Evolutionary conservation across 2,797 vertebrate species (phyloP).

Genomic region (Sciaenops ocellatus): DNA sequence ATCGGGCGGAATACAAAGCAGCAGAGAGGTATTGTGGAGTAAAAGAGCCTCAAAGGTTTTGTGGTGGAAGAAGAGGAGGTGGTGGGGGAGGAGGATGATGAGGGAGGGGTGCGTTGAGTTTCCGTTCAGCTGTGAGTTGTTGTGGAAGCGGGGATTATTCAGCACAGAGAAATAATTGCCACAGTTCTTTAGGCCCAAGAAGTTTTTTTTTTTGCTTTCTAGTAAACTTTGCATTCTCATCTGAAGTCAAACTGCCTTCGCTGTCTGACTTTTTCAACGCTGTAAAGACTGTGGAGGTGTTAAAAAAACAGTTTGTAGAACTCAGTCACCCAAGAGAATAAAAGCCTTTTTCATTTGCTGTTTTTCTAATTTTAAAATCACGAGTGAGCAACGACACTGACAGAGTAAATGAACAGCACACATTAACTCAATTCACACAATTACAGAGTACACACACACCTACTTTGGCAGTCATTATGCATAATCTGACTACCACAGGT

Average conservation of each 20-base stretch:
- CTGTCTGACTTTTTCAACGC: slow-evolving; percentile 44
- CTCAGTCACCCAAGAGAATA: slow-evolving; percentile 37
- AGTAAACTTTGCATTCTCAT: slow-evolving; percentile 50
- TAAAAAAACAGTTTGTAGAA: slow-evolving; percentile 7
- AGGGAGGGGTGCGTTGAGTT: slow-evolving; percentile 16
- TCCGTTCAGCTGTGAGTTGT: slow-evolving; percentile 30
- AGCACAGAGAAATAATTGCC: slow-evolving; percentile 64
- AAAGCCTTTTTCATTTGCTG: slow-evolving; percentile 18
- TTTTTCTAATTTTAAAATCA: slow-evolving; percentile 21
- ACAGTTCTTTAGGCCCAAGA: slow-evolving; percentile 28
- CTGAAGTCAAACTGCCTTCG: slow-evolving; percentile 49
- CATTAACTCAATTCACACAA: not conserved
- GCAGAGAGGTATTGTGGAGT: slow-evolving; percentile 48
- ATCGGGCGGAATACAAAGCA: slow-evolving; percentile 68
- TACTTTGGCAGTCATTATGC: not conserved
- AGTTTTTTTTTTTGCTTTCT: slow-evolving; percentile 1
- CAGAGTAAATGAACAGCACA: not conserved
- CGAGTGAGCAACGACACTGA: slow-evolving; percentile 9
- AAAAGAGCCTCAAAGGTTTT: slow-evolving; percentile 50
- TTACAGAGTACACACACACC: not conserved
- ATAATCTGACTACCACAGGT: not conserved
- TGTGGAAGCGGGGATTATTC: slow-evolving; percentile 42
- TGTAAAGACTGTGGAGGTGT: slow-evolving; percentile 42
- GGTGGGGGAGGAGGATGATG: slow-evolving; percentile 6
- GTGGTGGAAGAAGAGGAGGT: slow-evolving; percentile 26